Evolutionary conservation across 2,888 invertebrate genomes (phyloP), one percentile per base, ranked within the genome.

Genomic region (Drosophila testacea): DNA sequence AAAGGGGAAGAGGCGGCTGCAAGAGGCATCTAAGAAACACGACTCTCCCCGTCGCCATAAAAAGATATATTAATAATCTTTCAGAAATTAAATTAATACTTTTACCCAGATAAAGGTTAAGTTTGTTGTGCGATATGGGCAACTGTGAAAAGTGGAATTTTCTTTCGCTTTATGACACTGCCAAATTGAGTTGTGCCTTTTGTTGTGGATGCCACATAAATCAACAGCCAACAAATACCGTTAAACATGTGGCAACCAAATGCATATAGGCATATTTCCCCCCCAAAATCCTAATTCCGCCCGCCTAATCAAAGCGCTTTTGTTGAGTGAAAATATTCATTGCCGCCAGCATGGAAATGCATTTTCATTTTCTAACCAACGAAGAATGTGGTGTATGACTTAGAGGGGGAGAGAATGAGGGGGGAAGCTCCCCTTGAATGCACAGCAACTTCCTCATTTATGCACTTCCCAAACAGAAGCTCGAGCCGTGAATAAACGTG

Each of bases 321-420:
- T 76, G 80, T 66, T 80, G 70, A 69, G 81, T 82, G 83, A 81
- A 70, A 74, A 79, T 70, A 38, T 77, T 72, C 59, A 61, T 48
- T 47, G 69, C 48, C 59, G 79, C 77, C 80, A 55, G 79, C 79
- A 82, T 82, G 69, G 48, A 76, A 79, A 80, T 73, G 77, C 77
- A 79, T 79, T 81, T 73, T 67, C 61, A 64, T 64, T 77, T 66
- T 70, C 60, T 50, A 60, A 39, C 36, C 52, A 47, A 54, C 41
- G 41, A 65, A 42, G 59, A 66, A 65, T 65, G 48, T 47, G 27
- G 32, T 44, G 64, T 39, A 51, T 39, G 36, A 27, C 6, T 36
- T 34, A 39, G 44, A 61, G 52, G 10, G 59, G 11, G 10, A 6
- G 41, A 5, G n/a, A 13, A 7, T 4, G 52, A 16, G 44, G 28